phyloP scores from a whole-genome alignment of 2,113 vertebrate species.

The Regulus satrapa region DNA sequence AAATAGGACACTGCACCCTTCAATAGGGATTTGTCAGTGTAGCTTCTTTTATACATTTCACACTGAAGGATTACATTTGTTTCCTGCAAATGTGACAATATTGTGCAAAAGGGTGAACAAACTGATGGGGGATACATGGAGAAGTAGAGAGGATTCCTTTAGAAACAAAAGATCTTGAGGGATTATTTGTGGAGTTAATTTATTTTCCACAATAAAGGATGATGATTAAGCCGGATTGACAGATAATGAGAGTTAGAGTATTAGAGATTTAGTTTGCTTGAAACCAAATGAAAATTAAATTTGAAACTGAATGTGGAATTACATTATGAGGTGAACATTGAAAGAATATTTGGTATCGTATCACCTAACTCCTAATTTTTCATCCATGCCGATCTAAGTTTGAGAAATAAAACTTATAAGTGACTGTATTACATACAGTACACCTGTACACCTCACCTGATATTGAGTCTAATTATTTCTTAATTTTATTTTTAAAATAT shows the following conservation, averaged over 20 bases:
- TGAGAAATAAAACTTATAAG: background rate
- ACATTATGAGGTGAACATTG: background rate
- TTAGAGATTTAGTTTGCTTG: background rate
- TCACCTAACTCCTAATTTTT: background rate
- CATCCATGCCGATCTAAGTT: background rate
- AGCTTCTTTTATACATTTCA: background rate
- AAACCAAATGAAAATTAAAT: conserved; percentile 9
- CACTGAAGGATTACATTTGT: background rate
- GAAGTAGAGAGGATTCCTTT: background rate
- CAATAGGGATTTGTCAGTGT: background rate
- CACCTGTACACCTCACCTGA: background rate
- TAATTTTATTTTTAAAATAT: background rate
- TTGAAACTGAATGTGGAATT: background rate
- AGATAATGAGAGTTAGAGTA: background rate
- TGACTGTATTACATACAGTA: background rate
- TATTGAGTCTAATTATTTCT: background rate
- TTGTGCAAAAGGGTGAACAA: background rate
- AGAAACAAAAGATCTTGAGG: background rate
- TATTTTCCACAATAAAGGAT: conserved; percentile 20
- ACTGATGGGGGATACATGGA: background rate
- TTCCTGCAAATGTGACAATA: background rate
- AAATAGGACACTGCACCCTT: background rate
- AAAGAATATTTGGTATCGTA: background rate
- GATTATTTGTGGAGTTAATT: conserved; percentile 32
- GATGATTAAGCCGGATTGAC: background rate